Evolutionary conservation across 1,140 invertebrate species (phyloP), one percentile per base, ranked within the genome.

Genomic region (Musca domestica): DNA sequence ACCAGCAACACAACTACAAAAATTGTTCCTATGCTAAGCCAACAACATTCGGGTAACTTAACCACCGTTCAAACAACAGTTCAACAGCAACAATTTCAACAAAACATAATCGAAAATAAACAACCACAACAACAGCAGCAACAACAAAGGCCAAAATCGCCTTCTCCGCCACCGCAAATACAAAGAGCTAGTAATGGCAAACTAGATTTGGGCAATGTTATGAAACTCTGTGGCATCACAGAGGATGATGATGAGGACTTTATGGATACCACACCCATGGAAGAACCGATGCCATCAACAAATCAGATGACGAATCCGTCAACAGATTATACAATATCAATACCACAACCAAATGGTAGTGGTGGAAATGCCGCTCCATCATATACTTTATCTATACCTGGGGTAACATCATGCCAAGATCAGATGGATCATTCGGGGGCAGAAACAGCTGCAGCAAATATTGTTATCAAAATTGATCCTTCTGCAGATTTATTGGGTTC

Each of bases 171-270:
- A 9, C 77, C 77, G 49, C 72, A 72, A 56, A 77, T 78, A 49
- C 74, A 76, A 66, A 73, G 74, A 14, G 72, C 74, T 34, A 81
- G 78, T 72, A 81, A 79, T 46, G 79, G 79, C 3, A 85, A 85
- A 75, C 73, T 86, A 49, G 85, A 86, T 75, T 76, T 86, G 67
- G 85, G 84, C 49, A 86, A 86, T 75, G 84, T 86, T 15, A 86
- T 86, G 84, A 86, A 86, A 76, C 73, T 86, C 15, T 83, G 81
- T 67, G 82, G 76, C 30, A 82, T 82, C 23, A 81, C 75, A 9
- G 80, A 80, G 47, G 80, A 82, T 22, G 80, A 81, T 49, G 80
- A 82, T 19, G 80, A 81, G 30, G 78, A 77, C 47, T 75, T 70
- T 14, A 77, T 80, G 72, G 77, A 78, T 27, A 56, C 27, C 46